Percentiles rank a stretch among this genome's conserved stretches.
Conservation (phyloP, 1,140 invertebrate genomes). For the Brachionus paranguensis region DNA sequence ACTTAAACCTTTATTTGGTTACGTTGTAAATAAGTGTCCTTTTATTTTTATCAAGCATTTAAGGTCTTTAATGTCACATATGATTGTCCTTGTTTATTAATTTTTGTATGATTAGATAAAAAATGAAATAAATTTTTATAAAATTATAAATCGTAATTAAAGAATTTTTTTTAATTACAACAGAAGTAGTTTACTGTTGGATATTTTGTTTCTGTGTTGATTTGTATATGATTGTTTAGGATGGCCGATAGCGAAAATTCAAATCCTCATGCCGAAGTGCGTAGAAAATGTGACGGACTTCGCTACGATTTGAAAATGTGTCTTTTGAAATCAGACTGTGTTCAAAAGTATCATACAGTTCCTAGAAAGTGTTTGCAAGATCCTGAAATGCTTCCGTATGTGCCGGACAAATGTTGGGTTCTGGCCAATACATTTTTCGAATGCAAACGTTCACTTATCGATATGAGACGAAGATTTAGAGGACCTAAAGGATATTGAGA, state of each 20-base stretch:
- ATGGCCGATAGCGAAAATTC: not conserved
- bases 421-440: conserved; percentile 39
- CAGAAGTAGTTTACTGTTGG: conserved; percentile 16
- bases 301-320: conserved; percentile 40
- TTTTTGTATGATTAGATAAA: not conserved
- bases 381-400: not conserved
- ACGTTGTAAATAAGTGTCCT: not conserved
- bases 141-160: not conserved
- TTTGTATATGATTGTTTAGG: not conserved
- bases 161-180: not conserved
- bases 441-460: conserved; percentile 36
- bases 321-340: conserved; percentile 27
- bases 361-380: conserved; percentile 27
- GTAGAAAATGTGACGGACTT: conserved; percentile 25
- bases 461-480: conserved; percentile 37
- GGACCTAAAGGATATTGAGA: conserved; percentile 37
- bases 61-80: not conserved
- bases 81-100: not conserved
- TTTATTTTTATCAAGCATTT: not conserved
- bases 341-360: conserved; percentile 4
- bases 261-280: conserved; percentile 5
- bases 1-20: not conserved
- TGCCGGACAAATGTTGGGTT: conserved; percentile 26
- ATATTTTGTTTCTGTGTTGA: not conserved
- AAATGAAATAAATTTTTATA: conserved; percentile 1